Percentiles rank a stretch among this genome's conserved stretches.
These are phyloP conservation scores for Lasioglossum villosulum DNA, from an alignment of 2,888 invertebrate species.

Conservation along the genomic window DNA sequence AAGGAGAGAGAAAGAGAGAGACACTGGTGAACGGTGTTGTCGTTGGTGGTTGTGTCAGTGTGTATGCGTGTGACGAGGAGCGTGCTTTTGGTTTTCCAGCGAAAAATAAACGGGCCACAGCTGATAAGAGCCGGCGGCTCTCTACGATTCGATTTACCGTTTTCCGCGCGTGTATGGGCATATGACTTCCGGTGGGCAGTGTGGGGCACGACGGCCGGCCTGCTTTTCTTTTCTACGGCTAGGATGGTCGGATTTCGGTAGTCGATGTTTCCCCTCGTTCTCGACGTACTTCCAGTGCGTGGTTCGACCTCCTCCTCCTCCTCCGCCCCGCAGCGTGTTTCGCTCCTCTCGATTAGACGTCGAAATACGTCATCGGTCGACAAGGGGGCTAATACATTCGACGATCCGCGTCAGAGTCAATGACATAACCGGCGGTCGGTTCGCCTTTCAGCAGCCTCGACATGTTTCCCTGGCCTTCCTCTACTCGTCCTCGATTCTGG, in stretches of 20 bases:
- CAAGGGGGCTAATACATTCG: slow-evolving; percentile 71
- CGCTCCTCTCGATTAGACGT: slow-evolving; percentile 39
- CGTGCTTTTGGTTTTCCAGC: slow-evolving; percentile 49
- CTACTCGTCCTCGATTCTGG: slow-evolving; percentile 47
- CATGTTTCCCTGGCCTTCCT: slow-evolving; percentile 67
- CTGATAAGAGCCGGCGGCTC: slow-evolving; percentile 43
- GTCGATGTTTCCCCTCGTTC: not conserved
- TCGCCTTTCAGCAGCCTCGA: slow-evolving; percentile 72
- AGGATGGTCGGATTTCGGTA: slow-evolving; percentile 33
- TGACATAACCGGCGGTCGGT: slow-evolving; percentile 75
- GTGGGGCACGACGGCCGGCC: slow-evolving; percentile 63
- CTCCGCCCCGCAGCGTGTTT: slow-evolving; percentile 58
- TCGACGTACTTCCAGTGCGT: not conserved
- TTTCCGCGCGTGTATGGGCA: slow-evolving; percentile 83
- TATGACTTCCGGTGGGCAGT: slow-evolving; percentile 80
- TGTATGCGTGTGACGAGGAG: not conserved
- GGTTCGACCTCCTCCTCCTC: slow-evolving; percentile 19
- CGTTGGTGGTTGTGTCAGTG: not conserved
- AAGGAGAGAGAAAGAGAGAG: slow-evolving; percentile 29
- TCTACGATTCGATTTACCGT: slow-evolving; percentile 79
- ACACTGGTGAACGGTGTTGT: not conserved
- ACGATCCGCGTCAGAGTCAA: slow-evolving; percentile 72
- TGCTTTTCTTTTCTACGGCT: slow-evolving; percentile 53
- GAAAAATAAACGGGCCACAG: slow-evolving; percentile 47
- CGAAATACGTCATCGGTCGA: slow-evolving; percentile 68